Evolutionary conservation across 2,113 vertebrate species (phyloP).

Genomic region (Poecilia latipinna): DNA sequence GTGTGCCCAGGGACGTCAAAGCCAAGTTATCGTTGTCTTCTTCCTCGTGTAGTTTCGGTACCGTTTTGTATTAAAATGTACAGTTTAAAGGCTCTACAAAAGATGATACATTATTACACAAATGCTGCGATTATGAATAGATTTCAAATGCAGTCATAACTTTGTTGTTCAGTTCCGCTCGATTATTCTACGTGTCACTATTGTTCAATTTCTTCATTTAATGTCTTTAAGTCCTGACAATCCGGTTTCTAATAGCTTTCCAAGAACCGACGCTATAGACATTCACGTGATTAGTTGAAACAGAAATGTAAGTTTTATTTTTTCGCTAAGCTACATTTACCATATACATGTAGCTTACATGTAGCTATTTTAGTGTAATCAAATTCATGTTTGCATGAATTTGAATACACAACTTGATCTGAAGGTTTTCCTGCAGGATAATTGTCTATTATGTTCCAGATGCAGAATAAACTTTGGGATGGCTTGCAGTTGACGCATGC

Average conservation of each 20-base stretch:
- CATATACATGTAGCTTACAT: too few relatives aligned
- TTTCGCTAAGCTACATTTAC: neutral
- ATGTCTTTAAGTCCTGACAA: neutral
- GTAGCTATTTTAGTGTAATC: too few relatives aligned
- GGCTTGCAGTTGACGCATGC: neutral
- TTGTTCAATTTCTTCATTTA: neutral
- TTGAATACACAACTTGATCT: neutral
- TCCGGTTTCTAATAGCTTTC: neutral
- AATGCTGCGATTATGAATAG: neutral
- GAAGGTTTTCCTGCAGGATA: neutral
- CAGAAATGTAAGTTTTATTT: neutral
- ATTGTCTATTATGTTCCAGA: neutral
- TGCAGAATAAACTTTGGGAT: neutral
- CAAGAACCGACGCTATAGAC: neutral
- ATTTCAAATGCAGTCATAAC: neutral
- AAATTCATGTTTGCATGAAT: neutral
- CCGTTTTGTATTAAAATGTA: neutral
- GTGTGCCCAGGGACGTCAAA: slow-evolving; percentile 41
- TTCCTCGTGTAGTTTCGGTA: slow-evolving; percentile 9
- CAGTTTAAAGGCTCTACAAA: neutral
- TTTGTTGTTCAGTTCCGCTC: neutral
- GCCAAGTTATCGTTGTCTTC: slow-evolving; percentile 4
- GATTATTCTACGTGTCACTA: neutral
- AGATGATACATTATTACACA: neutral
- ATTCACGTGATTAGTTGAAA: neutral